These are phyloP conservation scores for Mesocentrotus franciscanus DNA, from an alignment of 53 echinoderm and acorn worm species.

Conservation along the genomic window DNA sequence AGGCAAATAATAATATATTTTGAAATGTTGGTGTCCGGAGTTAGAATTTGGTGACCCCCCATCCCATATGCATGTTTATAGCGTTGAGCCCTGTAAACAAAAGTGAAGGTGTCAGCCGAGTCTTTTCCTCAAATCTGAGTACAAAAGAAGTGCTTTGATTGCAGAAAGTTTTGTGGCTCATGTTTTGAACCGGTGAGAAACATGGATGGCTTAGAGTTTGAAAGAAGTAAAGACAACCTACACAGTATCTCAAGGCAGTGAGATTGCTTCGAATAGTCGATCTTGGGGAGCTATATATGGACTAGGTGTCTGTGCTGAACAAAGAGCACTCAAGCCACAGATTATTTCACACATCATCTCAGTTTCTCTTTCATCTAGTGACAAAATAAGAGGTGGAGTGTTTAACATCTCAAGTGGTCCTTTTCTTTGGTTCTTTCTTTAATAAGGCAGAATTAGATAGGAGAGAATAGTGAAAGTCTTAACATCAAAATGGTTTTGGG, in stretches of 20 bases:
- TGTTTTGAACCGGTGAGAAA: background rate
- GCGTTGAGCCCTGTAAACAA: too few relatives aligned
- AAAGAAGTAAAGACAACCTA: background rate
- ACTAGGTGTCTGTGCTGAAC: conserved; percentile 4
- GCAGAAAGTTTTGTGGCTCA: background rate
- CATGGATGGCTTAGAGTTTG: background rate
- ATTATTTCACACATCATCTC: background rate
- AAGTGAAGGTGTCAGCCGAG: background rate
- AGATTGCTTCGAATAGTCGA: background rate
- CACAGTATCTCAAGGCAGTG: conserved; percentile 21
- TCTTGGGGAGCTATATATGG: background rate
- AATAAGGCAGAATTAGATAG: background rate
- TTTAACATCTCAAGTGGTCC: background rate
- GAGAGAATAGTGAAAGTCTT: background rate
- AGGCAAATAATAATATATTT: too few relatives aligned
- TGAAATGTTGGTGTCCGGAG: too few relatives aligned
- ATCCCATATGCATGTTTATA: too few relatives aligned
- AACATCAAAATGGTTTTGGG: background rate
- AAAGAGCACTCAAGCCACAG: conserved; percentile 16
- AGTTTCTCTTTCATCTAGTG: background rate
- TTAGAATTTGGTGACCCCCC: too few relatives aligned
- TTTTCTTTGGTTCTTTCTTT: background rate
- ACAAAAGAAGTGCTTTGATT: background rate
- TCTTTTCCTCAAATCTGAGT: background rate
- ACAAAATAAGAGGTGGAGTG: conserved; percentile 1